Evolutionary conservation across 2,888 invertebrate species (phyloP).

Genomic region (Pristionchus maxplancki): DNA sequence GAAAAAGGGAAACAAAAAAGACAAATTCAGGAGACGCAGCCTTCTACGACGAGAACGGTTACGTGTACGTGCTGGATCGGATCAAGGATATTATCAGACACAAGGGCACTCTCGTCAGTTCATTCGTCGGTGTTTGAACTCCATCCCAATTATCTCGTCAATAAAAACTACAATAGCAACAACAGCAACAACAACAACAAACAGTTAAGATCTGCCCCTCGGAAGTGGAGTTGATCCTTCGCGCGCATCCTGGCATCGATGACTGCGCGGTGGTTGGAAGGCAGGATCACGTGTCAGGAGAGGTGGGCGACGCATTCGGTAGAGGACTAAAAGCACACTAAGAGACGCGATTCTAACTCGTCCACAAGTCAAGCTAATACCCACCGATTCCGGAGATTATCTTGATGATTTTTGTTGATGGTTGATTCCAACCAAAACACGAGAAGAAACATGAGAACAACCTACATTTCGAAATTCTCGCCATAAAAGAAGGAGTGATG

Average conservation of each 20-base stretch:
- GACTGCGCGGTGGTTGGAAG: slow-evolving; percentile 76
- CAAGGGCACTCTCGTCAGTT: slow-evolving; percentile 69
- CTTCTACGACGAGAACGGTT: slow-evolving; percentile 87
- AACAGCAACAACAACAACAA: no score
- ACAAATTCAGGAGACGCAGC: slow-evolving; percentile 87
- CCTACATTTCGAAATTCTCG: no score
- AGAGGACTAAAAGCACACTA: neutral
- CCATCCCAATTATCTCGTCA: no score
- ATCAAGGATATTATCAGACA: slow-evolving; percentile 88
- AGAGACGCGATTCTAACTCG: neutral
- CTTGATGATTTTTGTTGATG: no score
- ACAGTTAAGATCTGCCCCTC: slow-evolving; percentile 70
- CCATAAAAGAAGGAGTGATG: no score
- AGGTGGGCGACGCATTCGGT: slow-evolving; percentile 52
- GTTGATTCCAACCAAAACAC: no score
- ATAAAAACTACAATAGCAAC: no score
- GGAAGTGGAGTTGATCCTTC: slow-evolving; percentile 71
- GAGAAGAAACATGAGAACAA: no score
- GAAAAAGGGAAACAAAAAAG: neutral
- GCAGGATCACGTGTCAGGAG: slow-evolving; percentile 73
- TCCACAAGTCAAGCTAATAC: no score
- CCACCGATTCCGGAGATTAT: no score
- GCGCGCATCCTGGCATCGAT: slow-evolving; percentile 72
- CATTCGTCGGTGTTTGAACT: neutral
- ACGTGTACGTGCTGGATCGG: slow-evolving; percentile 88